Base-by-base conservation (phyloP, 2,113 vertebrate species). In the Leucopsar rothschildi region DNA sequence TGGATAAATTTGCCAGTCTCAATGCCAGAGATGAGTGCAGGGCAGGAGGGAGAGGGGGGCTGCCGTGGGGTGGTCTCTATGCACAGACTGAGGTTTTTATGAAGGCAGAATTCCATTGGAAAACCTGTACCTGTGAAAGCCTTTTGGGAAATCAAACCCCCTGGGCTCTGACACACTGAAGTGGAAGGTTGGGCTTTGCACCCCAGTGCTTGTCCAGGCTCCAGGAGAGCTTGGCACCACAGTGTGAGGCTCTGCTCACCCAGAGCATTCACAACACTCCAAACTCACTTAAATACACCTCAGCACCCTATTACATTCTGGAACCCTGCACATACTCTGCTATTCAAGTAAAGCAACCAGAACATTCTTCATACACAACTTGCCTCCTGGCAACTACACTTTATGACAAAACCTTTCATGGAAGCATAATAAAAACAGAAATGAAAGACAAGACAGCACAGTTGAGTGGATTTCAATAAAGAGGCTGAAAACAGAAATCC, bases 371-470 rank as follows among this genome's bases (percentile, higher is more conserved):
- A 88, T 29, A 33, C 9, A 85, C 52, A 86, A 37, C 70, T 82
- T 75, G 63, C 85, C 88, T 91, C 71, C 93, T 95, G 88, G 92
- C 92, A 94, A 39, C 82, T 77, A 17, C 12, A 10, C 75, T 79
- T 87, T 29, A 53, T 80, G 86, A 90, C 88, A 72, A 90, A 89
- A 82, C 72, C 53, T 65, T 57, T 57, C 88, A 88, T 52, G 42
- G 39, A 77, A 88, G 39, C 79, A 45, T 50, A 80, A 88, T 45
- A 88, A 93, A 93, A 93, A 63, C 61, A 60, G 55, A 73, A 91
- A 85, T 53, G 83, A 86, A 81, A 93, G 89, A 81, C 86, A 83
- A 77, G 93, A 53, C 78, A 90, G 85, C 59, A 86, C 2, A 5
- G 79, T 82, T 77, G 75, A 63, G 90, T 61, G 82, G 61, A 45